phyloP scores from a whole-genome alignment of 2,888 invertebrate genomes.

The Drosophila emarginata region DNA sequence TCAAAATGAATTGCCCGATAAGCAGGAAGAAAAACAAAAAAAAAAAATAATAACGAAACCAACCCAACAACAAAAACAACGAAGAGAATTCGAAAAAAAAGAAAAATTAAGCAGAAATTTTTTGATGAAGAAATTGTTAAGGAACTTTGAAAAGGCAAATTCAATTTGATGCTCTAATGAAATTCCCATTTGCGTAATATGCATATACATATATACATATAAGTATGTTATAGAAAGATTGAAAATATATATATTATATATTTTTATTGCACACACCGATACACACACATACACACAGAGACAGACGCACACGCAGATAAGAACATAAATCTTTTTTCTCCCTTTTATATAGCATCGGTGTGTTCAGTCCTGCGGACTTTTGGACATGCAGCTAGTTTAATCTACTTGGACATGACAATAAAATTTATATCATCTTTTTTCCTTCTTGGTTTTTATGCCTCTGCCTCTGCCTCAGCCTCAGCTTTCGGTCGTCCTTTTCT shows the following conservation, averaged over 20 bases:
- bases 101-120: neutral
- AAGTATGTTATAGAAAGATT: slow-evolving; percentile 39
- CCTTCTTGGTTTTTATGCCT: slow-evolving; percentile 28
- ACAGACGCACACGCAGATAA: slow-evolving; percentile 12
- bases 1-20: slow-evolving; percentile 71
- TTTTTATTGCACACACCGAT: slow-evolving; percentile 24
- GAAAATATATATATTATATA: slow-evolving; percentile 47
- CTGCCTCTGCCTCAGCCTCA: neutral
- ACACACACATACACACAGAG: slow-evolving; percentile 19
- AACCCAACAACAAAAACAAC: slow-evolving; percentile 10
- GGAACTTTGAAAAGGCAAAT: slow-evolving; percentile 17
- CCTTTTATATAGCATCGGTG: slow-evolving; percentile 50
- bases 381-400: slow-evolving; percentile 73
- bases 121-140: neutral
- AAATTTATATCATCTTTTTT: slow-evolving; percentile 74
- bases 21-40: slow-evolving; percentile 25
- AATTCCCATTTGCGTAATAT: neutral
- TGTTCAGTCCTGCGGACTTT: slow-evolving; percentile 16
- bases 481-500: neutral
- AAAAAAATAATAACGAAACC: too few species aligned
- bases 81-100: neutral
- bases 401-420: slow-evolving; percentile 79
- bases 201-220: slow-evolving; percentile 18
- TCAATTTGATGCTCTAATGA: slow-evolving; percentile 8
- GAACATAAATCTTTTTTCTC: slow-evolving; percentile 60